Percentiles rank a stretch among this genome's conserved stretches.
Evolutionary conservation across 2,797 vertebrate genomes (phyloP).

Genomic region (Ctenopoma kingsleyae): DNA sequence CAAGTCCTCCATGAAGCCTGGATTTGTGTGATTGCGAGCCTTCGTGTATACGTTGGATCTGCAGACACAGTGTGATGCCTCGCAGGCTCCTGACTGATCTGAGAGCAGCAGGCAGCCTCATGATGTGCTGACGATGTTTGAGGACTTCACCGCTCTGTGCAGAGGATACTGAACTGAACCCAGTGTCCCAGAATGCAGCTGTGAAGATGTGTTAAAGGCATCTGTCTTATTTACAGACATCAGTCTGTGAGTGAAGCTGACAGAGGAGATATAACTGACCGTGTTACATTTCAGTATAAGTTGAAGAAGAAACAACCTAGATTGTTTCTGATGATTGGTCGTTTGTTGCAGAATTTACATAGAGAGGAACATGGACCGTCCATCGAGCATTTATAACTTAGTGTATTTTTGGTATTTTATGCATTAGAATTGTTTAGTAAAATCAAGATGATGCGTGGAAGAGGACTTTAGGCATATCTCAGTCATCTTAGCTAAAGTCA

Average conservation of each 20-base stretch:
- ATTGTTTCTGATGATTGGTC: conserved; percentile 28
- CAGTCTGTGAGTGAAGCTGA: conserved; percentile 41
- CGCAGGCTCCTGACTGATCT: conserved; percentile 57
- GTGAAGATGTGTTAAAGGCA: conserved; percentile 39
- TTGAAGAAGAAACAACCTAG: conserved; percentile 36
- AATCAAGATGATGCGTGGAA: conserved; percentile 12
- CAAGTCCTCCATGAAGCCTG: conserved; percentile 94
- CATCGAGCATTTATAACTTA: conserved; percentile 36
- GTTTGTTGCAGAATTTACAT: conserved; percentile 42
- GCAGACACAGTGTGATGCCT: conserved; percentile 59
- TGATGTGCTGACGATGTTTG: conserved; percentile 46
- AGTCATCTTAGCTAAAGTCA: conserved; percentile 22
- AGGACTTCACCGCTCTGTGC: conserved; percentile 51
- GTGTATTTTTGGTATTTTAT: conserved; percentile 41
- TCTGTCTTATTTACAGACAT: conserved; percentile 41
- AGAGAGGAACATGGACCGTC: conserved; percentile 31
- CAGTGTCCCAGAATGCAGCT: conserved; percentile 27
- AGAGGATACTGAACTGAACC: conserved; percentile 54
- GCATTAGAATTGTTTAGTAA: conserved; percentile 36
- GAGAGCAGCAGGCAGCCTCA: conserved; percentile 59
- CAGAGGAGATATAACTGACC: conserved; percentile 26
- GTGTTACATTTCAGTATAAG: conserved; percentile 47
- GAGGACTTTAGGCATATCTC: conserved; percentile 21
- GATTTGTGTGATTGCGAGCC: conserved; percentile 90
- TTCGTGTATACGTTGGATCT: conserved; percentile 49